A percentile compares a stretch with the other conserved stretches of the same genome.
phyloP scores from a whole-genome alignment of 1,140 invertebrate species.

The Platyura marginata region DNA sequence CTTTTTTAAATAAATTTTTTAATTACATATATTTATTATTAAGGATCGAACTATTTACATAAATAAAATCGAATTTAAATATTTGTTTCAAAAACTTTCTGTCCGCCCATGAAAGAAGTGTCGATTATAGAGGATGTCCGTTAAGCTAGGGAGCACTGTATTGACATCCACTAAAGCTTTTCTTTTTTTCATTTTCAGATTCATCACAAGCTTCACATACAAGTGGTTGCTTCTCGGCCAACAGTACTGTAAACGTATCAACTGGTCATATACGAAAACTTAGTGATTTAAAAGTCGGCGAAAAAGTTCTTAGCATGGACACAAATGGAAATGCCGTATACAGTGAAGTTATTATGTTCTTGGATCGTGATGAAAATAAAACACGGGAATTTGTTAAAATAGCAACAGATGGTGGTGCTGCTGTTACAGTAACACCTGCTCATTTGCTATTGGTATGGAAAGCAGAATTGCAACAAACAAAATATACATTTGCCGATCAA shows the following conservation, averaged over 20 bases:
- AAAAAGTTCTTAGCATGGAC: slow-evolving; percentile 60
- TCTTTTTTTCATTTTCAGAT: slow-evolving; percentile 46
- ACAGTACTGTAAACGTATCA: slow-evolving; percentile 38
- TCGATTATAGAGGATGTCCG: too few species aligned
- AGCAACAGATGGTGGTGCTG: slow-evolving; percentile 43
- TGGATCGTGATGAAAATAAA: slow-evolving; percentile 55
- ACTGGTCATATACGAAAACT: slow-evolving; percentile 38
- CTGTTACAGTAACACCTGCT: slow-evolving; percentile 62
- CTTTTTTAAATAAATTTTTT: too few species aligned
- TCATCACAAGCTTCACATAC: slow-evolving; percentile 68
- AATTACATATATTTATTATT: too few species aligned
- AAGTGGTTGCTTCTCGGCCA: slow-evolving; percentile 63
- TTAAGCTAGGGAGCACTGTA: too few species aligned
- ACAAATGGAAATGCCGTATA: slow-evolving; percentile 45
- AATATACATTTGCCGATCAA: slow-evolving; percentile 36
- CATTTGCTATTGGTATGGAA: slow-evolving; percentile 47
- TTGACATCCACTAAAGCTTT: too few species aligned
- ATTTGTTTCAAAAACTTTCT: too few species aligned
- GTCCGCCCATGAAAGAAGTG: too few species aligned
- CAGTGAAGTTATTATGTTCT: slow-evolving; percentile 76
- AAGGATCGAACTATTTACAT: too few species aligned
- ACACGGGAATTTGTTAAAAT: slow-evolving; percentile 52
- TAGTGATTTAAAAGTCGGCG: slow-evolving; percentile 52
- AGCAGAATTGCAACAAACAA: slow-evolving; percentile 18
- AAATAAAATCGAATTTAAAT: too few species aligned